phyloP scores from a whole-genome alignment of 1,140 invertebrate species.

The Holotrichia oblita region DNA sequence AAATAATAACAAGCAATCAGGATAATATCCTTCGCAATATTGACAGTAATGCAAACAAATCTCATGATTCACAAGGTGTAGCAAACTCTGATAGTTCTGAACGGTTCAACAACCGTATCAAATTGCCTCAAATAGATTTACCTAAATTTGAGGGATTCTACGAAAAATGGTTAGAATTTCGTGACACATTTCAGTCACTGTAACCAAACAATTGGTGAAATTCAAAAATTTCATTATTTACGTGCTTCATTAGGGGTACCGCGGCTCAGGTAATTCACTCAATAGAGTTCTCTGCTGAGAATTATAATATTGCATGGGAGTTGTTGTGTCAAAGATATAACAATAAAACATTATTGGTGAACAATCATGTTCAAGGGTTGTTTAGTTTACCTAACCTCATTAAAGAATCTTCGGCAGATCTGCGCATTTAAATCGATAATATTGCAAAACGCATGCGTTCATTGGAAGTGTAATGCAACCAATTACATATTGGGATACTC shows the following conservation, averaged over 20 bases:
- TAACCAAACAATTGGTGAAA: slow-evolving; percentile 47
- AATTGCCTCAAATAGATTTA: slow-evolving; percentile 51
- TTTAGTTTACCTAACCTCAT: slow-evolving; percentile 30
- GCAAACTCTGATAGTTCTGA: background rate
- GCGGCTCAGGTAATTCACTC: slow-evolving; percentile 51
- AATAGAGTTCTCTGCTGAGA: slow-evolving; percentile 49
- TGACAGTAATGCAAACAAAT: background rate
- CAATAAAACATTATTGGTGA: slow-evolving; percentile 48
- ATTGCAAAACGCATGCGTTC: background rate
- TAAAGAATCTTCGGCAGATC: slow-evolving; percentile 28
- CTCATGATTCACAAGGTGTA: too few species aligned
- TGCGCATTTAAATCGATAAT: background rate
- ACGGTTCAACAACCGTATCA: slow-evolving; percentile 38
- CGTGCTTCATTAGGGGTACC: slow-evolving; percentile 51
- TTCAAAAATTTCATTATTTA: slow-evolving; percentile 57
- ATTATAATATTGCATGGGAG: slow-evolving; percentile 55
- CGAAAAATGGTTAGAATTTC: slow-evolving; percentile 53
- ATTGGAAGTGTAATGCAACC: slow-evolving; percentile 24
- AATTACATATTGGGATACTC: background rate
- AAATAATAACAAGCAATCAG: background rate
- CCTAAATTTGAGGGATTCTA: slow-evolving; percentile 52
- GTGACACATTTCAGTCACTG: slow-evolving; percentile 52
- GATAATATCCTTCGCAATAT: background rate
- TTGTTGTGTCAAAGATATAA: slow-evolving; percentile 54
- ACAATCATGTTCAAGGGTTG: slow-evolving; percentile 42